Conservation (phyloP, 2,113 vertebrate species). For the Nesogale talazaci region DNA sequence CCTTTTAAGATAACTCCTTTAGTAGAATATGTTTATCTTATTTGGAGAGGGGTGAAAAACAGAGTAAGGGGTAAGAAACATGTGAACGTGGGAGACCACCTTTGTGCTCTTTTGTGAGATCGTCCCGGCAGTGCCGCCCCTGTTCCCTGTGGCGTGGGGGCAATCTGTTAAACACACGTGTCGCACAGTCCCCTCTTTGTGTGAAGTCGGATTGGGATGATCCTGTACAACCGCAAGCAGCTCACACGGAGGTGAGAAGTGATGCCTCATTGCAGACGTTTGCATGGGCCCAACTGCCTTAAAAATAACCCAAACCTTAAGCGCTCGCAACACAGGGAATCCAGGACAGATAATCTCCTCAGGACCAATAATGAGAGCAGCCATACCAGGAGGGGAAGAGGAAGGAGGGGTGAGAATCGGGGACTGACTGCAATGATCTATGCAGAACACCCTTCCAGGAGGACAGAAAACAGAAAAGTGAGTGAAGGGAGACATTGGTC, state of each 20-base stretch:
- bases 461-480: too few relatives aligned
- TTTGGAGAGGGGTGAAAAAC: too few relatives aligned
- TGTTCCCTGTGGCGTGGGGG: slow-evolving; percentile 4
- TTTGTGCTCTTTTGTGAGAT: slow-evolving; percentile 1
- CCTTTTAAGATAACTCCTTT: neutral
- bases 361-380: too few relatives aligned
- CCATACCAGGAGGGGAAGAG: too few relatives aligned
- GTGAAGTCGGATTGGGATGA: slow-evolving; percentile 9
- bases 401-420: too few relatives aligned
- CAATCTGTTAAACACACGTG: neutral
- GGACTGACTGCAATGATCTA: too few relatives aligned
- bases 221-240: neutral
- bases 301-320: neutral
- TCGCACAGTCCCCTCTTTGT: neutral
- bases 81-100: neutral
- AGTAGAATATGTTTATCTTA: neutral
- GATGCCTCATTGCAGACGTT: neutral
- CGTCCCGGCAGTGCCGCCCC: slow-evolving; percentile 10
- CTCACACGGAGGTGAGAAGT: neutral
- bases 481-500: too few relatives aligned
- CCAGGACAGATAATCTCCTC: too few relatives aligned
- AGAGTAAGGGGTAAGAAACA: too few relatives aligned
- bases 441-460: too few relatives aligned
- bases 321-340: too few relatives aligned
- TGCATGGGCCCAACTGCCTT: neutral